These are phyloP conservation scores for Hypsopygia costalis DNA, from an alignment of 2,888 invertebrate genomes.

Conservation along the genomic window DNA sequence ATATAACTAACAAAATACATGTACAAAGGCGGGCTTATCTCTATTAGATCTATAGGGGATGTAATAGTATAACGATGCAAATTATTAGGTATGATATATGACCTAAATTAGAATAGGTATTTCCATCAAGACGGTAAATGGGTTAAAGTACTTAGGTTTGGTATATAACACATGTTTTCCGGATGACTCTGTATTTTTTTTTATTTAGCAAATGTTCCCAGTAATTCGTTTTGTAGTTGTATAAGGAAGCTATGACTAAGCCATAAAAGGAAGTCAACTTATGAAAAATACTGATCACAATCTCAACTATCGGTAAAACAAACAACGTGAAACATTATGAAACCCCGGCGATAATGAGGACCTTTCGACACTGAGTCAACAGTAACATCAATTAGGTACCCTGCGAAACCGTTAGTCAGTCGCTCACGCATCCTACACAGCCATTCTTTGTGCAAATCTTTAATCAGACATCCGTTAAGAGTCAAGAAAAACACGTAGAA, in stretches of 20 bases:
- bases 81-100: too few species aligned
- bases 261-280: neutral
- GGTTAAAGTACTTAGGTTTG: too few species aligned
- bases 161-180: too few species aligned
- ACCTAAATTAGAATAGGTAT: too few species aligned
- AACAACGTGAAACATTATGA: neutral
- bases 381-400: conserved; percentile 16
- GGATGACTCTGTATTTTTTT: neutral
- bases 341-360: conserved; percentile 5
- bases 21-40: too few species aligned
- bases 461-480: conserved; percentile 35
- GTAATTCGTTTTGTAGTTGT: neutral
- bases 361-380: conserved; percentile 13
- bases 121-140: too few species aligned
- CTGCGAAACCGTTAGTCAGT: conserved; percentile 34
- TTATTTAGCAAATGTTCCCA: neutral
- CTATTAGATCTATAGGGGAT: too few species aligned
- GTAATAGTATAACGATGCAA: too few species aligned
- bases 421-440: conserved; percentile 34
- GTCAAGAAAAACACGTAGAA: conserved; percentile 32
- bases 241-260: neutral
- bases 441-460: conserved; percentile 32
- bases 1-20: too few species aligned
- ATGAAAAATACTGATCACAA: neutral
- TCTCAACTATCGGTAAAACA: conserved; percentile 14